Conservation (phyloP, 2,113 vertebrate genomes). For the Anarrhichthys ocellatus region DNA sequence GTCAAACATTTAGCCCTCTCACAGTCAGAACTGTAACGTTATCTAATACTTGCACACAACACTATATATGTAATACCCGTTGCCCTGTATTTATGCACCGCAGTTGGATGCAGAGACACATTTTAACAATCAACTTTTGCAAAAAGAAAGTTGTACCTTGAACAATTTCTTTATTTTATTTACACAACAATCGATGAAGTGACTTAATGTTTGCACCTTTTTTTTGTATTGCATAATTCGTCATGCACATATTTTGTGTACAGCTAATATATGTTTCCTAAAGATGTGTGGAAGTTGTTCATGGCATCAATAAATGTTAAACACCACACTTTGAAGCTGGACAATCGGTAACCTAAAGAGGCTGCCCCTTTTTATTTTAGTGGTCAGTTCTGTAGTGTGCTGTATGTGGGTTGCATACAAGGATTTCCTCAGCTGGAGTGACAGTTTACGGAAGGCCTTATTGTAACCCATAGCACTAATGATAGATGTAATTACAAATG, state of each 20-base stretch:
- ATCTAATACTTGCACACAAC: background rate
- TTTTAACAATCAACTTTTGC: background rate
- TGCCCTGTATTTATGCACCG: background rate
- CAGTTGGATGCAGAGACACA: background rate
- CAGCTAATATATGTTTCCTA: too few relatives aligned
- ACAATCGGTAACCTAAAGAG: background rate
- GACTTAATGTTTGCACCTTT: background rate
- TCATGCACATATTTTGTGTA: too few relatives aligned
- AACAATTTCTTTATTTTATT: background rate
- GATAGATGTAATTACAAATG: background rate
- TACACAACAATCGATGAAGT: background rate
- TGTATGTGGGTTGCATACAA: background rate
- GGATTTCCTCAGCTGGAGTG: background rate
- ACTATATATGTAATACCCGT: background rate
- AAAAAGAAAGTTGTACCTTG: background rate
- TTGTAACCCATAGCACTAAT: background rate
- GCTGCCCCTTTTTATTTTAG: background rate
- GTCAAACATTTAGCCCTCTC: conserved; percentile 49
- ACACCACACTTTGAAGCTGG: background rate
- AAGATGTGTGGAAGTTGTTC: background rate
- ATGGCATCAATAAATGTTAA: too few relatives aligned
- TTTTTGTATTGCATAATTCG: background rate
- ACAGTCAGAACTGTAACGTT: background rate
- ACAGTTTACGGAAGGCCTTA: background rate
- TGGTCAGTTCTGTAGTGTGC: background rate